These are phyloP conservation scores for Spodoptera picta DNA, from an alignment of 2,888 invertebrate species.

Conservation along the genomic window DNA sequence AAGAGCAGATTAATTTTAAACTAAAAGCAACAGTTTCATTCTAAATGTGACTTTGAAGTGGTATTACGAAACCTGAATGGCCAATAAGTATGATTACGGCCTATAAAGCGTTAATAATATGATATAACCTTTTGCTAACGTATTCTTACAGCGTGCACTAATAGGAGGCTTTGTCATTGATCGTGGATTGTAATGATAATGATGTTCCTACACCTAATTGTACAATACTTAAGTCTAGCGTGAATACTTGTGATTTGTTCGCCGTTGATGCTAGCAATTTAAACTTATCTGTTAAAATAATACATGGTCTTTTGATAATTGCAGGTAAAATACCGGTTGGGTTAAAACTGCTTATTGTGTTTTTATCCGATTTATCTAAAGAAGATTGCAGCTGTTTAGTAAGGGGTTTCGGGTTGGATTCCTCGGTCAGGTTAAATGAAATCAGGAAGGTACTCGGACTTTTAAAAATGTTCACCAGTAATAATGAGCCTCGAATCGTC, in stretches of 20 bases:
- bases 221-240: slow-evolving; percentile 45
- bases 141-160: slow-evolving; percentile 28
- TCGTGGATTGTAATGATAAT: slow-evolving; percentile 52
- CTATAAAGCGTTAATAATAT: slow-evolving; percentile 14
- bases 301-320: slow-evolving; percentile 36
- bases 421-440: too few species aligned
- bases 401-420: too few species aligned
- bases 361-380: slow-evolving; percentile 26
- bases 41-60: too few species aligned
- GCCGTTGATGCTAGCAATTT: slow-evolving; percentile 50
- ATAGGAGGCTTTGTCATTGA: slow-evolving; percentile 49
- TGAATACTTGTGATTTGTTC: slow-evolving; percentile 53
- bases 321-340: slow-evolving; percentile 21
- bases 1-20: too few species aligned
- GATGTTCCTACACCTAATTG: slow-evolving; percentile 42
- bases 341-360: slow-evolving; percentile 20
- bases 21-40: too few species aligned
- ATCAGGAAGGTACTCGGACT: too few species aligned
- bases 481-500: too few species aligned
- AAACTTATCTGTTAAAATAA: slow-evolving; percentile 49
- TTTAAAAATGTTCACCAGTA: too few species aligned
- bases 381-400: too few species aligned
- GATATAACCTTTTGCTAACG: slow-evolving; percentile 32
- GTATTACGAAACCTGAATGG: too few species aligned
- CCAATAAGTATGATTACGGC: slow-evolving; percentile 2